Conservation (phyloP, 2,113 vertebrate species). For the Pseudolaguvia tuberculata region DNA sequence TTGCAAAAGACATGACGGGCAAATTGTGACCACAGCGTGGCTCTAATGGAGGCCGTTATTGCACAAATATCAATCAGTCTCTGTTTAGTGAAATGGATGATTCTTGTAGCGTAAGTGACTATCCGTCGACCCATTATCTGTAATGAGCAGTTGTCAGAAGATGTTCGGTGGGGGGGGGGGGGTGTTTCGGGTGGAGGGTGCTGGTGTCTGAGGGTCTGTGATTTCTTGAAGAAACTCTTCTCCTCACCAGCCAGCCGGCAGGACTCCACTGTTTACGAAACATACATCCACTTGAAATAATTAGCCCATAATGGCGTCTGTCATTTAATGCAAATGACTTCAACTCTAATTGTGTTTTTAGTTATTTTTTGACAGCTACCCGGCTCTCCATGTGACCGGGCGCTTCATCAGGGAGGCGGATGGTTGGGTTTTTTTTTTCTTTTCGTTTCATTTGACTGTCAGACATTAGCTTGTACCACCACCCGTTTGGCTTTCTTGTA, state of each 20-base stretch:
- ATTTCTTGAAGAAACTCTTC: slow-evolving; percentile 48
- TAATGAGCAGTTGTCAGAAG: slow-evolving; percentile 55
- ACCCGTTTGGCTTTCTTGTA: background rate
- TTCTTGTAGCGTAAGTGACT: slow-evolving; percentile 49
- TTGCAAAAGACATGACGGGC: slow-evolving; percentile 39
- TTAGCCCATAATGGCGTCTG: slow-evolving; percentile 54
- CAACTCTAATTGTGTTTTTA: slow-evolving; percentile 42
- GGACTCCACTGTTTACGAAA: slow-evolving; percentile 50
- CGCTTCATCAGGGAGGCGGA: slow-evolving; percentile 9
- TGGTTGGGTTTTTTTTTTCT: background rate
- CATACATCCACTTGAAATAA: slow-evolving; percentile 53
- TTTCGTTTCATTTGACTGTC: background rate
- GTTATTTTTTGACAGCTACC: slow-evolving; percentile 10
- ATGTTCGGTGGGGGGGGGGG: background rate
- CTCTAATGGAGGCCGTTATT: slow-evolving; percentile 50
- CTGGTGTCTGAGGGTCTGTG: too few species aligned
- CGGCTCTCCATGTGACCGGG: slow-evolving; percentile 26
- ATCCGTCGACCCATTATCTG: slow-evolving; percentile 52
- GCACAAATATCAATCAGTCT: slow-evolving; percentile 55
- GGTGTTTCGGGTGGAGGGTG: too few species aligned
- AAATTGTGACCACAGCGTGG: slow-evolving; percentile 41
- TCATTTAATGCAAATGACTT: slow-evolving; percentile 53
- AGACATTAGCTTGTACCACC: background rate
- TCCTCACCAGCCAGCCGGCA: slow-evolving; percentile 51
- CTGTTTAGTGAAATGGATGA: slow-evolving; percentile 58